Percentiles rank a stretch among this genome's conserved stretches.
These are phyloP conservation scores for Drosophila nebulosa DNA, from an alignment of 1,140 invertebrate genomes.

Conservation along the genomic window DNA sequence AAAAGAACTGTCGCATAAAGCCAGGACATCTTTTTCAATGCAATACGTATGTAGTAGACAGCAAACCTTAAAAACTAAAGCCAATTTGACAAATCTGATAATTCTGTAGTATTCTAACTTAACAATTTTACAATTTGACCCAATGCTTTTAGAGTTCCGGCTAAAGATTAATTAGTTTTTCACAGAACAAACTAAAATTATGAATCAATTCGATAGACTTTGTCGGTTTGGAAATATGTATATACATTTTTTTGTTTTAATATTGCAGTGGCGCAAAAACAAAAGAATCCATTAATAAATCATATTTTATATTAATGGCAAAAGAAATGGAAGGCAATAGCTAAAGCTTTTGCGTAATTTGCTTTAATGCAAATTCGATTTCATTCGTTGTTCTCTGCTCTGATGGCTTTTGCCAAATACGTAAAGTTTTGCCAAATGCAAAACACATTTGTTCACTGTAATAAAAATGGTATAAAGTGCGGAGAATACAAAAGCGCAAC, in stretches of 20 bases:
- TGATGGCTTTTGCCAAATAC: constrained; percentile 56
- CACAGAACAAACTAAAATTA: no score
- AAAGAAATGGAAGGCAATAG: no score
- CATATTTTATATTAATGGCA: constrained; percentile 33
- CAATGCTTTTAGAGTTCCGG: neutral
- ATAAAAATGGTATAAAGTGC: constrained; percentile 28
- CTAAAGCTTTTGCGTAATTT: no score
- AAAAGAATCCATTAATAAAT: constrained; percentile 5
- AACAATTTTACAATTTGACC: no score
- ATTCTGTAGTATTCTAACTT: no score
- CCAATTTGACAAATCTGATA: no score
- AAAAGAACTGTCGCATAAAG: no score
- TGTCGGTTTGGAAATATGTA: no score
- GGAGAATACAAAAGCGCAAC: neutral
- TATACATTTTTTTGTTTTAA: neutral
- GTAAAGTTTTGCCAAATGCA: constrained; percentile 24
- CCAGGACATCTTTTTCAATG: no score
- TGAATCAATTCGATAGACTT: no score
- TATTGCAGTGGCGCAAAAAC: neutral
- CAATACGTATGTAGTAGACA: no score
- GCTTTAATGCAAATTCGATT: constrained; percentile 40
- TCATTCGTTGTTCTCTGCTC: constrained; percentile 2
- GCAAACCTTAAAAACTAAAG: no score
- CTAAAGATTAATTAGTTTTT: neutral
- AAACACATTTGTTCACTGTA: constrained; percentile 25